A percentile compares a stretch with the other conserved stretches of the same genome.
Conservation (phyloP, 2,888 invertebrate species). For the Embidobia sp. region DNA sequence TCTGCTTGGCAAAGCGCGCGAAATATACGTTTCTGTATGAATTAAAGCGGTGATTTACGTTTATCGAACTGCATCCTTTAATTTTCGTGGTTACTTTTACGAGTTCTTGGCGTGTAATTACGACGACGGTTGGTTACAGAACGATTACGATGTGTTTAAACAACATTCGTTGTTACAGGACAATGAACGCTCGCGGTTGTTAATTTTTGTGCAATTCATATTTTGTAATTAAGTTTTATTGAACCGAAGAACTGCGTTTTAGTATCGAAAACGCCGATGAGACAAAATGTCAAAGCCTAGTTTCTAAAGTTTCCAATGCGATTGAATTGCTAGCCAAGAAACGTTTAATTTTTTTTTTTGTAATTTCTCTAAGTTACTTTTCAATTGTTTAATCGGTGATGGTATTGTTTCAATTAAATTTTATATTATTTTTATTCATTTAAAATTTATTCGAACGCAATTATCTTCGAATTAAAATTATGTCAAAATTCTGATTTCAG, state of each 20-base stretch:
- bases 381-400: no score
- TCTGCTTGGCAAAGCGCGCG: slow-evolving; percentile 61
- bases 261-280: slow-evolving; percentile 8
- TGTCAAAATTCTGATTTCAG: no score
- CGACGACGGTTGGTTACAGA: not conserved
- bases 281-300: slow-evolving; percentile 8
- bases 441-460: no score
- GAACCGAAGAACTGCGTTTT: no score
- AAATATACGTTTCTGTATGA: slow-evolving; percentile 31
- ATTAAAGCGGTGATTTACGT: slow-evolving; percentile 35
- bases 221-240: no score
- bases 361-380: slow-evolving; percentile 29
- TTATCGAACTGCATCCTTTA: slow-evolving; percentile 22
- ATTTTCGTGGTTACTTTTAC: slow-evolving; percentile 26
- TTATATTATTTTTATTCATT: no score
- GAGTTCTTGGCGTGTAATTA: not conserved
- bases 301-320: slow-evolving; percentile 31
- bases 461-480: no score
- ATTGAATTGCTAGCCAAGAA: slow-evolving; percentile 1
- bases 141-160: not conserved
- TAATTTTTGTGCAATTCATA: not conserved
- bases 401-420: no score
- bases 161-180: no score
- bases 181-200: no score
- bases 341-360: slow-evolving; percentile 2